These are phyloP conservation scores for Polydrusus cervinus DNA, from an alignment of 2,888 invertebrate species.

Conservation along the genomic window DNA sequence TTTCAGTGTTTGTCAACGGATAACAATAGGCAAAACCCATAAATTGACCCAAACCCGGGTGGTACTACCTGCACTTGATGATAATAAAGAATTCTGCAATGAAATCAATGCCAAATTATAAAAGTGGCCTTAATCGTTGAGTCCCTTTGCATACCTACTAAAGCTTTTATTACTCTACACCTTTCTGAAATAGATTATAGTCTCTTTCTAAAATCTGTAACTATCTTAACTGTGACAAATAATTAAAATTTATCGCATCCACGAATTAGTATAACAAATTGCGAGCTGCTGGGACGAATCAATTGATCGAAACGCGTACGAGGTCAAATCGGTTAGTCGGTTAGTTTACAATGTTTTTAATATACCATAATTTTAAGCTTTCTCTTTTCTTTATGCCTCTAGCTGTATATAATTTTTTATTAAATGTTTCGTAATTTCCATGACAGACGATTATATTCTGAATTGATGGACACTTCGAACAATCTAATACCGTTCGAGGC, in stretches of 20 bases:
- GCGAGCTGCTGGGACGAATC: slow-evolving; percentile 22
- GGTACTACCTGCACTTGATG: too few species aligned
- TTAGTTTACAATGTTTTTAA: slow-evolving; percentile 24
- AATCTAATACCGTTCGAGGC: background rate
- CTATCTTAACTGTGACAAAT: slow-evolving; percentile 17
- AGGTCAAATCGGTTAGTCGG: slow-evolving; percentile 27
- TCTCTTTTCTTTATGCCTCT: slow-evolving; percentile 16
- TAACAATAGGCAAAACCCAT: too few species aligned
- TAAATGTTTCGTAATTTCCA: background rate
- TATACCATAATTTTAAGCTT: slow-evolving; percentile 13
- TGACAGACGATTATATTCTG: background rate
- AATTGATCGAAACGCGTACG: slow-evolving; percentile 19
- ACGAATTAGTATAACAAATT: slow-evolving; percentile 18
- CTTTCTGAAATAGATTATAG: too few species aligned
- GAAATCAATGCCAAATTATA: too few species aligned
- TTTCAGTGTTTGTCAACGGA: too few species aligned
- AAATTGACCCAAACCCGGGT: too few species aligned
- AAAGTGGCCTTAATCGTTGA: too few species aligned
- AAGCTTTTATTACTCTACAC: too few species aligned
- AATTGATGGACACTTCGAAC: background rate
- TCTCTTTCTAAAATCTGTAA: background rate
- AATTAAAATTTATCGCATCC: slow-evolving; percentile 12
- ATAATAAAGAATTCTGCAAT: too few species aligned
- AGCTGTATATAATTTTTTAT: slow-evolving; percentile 13
- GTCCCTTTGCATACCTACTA: too few species aligned